Percentiles rank a stretch among this genome's conserved stretches.
phyloP scores from a whole-genome alignment of 2,797 vertebrate genomes.

The Momotus momota region DNA sequence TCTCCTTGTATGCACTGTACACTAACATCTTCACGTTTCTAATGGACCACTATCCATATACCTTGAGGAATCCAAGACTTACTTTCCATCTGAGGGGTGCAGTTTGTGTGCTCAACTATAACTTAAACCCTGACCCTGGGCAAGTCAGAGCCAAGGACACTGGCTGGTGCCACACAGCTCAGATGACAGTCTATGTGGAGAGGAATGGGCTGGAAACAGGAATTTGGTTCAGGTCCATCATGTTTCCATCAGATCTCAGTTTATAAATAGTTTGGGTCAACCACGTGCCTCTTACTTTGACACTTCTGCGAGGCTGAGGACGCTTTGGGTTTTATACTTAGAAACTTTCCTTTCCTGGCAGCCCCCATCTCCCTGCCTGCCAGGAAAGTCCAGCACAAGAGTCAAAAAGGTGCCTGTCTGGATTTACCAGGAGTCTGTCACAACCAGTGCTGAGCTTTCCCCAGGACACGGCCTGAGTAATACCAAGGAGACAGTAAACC shows the following conservation, averaged over 20 bases:
- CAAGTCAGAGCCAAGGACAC: not conserved
- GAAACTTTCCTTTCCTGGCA: slow-evolving; percentile 36
- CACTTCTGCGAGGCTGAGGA: not conserved
- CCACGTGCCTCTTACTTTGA: not conserved
- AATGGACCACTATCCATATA: not conserved
- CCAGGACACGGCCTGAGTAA: not conserved
- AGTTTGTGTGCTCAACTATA: not conserved
- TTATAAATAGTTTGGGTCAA: slow-evolving; percentile 3
- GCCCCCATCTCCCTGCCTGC: not conserved
- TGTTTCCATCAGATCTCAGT: not conserved
- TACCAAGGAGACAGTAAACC: not conserved
- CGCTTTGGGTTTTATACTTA: not conserved
- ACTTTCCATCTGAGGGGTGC: not conserved
- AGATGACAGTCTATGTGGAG: not conserved
- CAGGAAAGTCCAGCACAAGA: slow-evolving; percentile 18
- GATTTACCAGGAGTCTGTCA: not conserved
- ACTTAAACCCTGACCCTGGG: not conserved
- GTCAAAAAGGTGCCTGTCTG: not conserved
- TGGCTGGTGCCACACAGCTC: not conserved
- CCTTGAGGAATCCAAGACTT: not conserved
- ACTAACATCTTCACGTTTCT: not conserved
- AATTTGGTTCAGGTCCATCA: not conserved
- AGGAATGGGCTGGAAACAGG: not conserved
- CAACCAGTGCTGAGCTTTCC: not conserved
- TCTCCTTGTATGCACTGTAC: not conserved